phyloP scores from a whole-genome alignment of 2,113 vertebrate genomes.

The Lynx canadensis region DNA sequence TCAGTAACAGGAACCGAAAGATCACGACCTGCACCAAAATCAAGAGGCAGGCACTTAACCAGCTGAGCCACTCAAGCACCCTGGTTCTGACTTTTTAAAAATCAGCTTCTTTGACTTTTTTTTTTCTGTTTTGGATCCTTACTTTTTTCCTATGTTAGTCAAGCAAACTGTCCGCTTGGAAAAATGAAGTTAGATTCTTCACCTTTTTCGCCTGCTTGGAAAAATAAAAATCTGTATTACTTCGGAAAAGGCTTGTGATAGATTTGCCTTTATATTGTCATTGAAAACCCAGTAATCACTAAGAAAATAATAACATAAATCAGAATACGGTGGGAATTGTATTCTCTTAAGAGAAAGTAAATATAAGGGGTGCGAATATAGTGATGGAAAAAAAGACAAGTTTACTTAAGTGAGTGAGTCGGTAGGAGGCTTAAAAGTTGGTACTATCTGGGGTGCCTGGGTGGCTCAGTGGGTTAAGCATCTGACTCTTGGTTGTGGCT shows the following conservation, averaged over 20 bases:
- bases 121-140: background rate
- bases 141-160: background rate
- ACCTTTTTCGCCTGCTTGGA: background rate
- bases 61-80: too few relatives aligned
- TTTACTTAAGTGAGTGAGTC: background rate
- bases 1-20: too few relatives aligned
- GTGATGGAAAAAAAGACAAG: background rate
- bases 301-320: slow-evolving; percentile 2
- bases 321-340: background rate
- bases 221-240: background rate
- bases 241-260: background rate
- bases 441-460: background rate
- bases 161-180: background rate
- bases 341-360: background rate
- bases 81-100: too few relatives aligned
- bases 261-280: background rate
- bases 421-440: background rate
- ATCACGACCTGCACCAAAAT: too few relatives aligned
- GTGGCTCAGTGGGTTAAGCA: too few relatives aligned
- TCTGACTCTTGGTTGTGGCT: too few relatives aligned
- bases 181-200: background rate
- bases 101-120: background rate
- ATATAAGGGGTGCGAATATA: background rate
- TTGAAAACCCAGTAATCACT: background rate
- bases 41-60: too few relatives aligned